phyloP scores from a whole-genome alignment of 2,113 vertebrate species.

The Sprattus sprattus region DNA sequence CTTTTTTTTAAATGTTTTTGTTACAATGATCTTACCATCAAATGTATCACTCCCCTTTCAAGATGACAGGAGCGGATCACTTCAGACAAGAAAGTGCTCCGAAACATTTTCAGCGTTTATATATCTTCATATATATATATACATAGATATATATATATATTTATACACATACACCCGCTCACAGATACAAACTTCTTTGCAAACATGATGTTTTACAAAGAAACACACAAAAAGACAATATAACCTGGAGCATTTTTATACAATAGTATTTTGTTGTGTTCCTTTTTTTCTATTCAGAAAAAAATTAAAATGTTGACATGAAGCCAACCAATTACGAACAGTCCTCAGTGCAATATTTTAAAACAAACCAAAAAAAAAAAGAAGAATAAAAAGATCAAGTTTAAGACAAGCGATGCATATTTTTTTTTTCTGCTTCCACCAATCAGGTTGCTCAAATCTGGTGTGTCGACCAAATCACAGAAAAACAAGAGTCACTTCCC shows the following conservation, averaged over 20 bases:
- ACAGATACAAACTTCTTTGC: conserved; percentile 73
- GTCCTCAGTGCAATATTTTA: conserved; percentile 89
- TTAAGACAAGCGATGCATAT: conserved; percentile 78
- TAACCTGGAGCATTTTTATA: conserved; percentile 77
- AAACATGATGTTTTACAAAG: conserved; percentile 70
- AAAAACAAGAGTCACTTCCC: conserved; percentile 32
- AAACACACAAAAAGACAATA: conserved; percentile 70
- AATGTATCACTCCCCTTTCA: conserved; percentile 78
- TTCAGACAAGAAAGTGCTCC: conserved; percentile 73
- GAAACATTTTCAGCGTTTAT: conserved; percentile 64
- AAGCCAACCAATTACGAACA: conserved; percentile 75
- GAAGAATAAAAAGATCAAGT: conserved; percentile 77
- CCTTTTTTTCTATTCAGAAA: conserved; percentile 73
- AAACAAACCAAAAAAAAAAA: conserved; percentile 56
- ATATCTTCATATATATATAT: conserved; percentile 60
- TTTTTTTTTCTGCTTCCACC: conserved; percentile 61
- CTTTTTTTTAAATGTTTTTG: conserved; percentile 52
- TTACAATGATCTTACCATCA: conserved; percentile 79
- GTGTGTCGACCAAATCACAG: conserved; percentile 38
- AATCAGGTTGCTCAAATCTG: conserved; percentile 54
- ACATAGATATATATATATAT: conserved; percentile 25
- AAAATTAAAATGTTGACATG: conserved; percentile 69
- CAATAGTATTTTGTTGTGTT: conserved; percentile 74
- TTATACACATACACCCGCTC: conserved; percentile 60
- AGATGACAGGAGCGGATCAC: conserved; percentile 71